These are phyloP conservation scores for Odontamblyopus lacepedii DNA, from an alignment of 2,797 vertebrate species.

Conservation along the genomic window DNA sequence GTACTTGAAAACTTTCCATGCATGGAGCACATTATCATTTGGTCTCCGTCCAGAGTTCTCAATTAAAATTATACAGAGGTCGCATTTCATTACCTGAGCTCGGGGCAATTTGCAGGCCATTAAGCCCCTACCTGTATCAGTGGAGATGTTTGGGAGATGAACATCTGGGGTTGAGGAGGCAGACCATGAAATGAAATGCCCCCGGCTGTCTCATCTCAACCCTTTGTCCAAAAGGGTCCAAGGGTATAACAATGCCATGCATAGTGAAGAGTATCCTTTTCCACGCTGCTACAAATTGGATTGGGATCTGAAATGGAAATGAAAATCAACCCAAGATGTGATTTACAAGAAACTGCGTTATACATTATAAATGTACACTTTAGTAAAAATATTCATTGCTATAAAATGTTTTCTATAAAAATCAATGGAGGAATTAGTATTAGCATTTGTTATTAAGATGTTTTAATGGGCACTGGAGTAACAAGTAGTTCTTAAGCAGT, in stretches of 20 bases:
- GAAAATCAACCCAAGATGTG: conserved; percentile 55
- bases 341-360: conserved; percentile 26
- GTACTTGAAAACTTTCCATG: conserved; percentile 77
- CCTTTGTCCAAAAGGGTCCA: conserved; percentile 75
- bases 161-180: conserved; percentile 84
- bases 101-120: conserved; percentile 78
- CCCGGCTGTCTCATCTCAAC: conserved; percentile 66
- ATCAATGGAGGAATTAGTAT: neutral
- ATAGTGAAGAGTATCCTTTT: conserved; percentile 64
- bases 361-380: neutral
- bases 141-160: conserved; percentile 80
- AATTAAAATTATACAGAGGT: conserved; percentile 83
- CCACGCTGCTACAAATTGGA: conserved; percentile 60
- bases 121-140: conserved; percentile 80
- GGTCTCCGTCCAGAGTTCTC: conserved; percentile 80
- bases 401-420: no score
- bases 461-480: neutral
- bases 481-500: neutral
- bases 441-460: neutral
- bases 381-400: neutral
- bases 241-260: conserved; percentile 70
- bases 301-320: conserved; percentile 62
- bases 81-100: conserved; percentile 83
- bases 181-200: conserved; percentile 81
- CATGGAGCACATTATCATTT: conserved; percentile 80